phyloP scores from a whole-genome alignment of 2,797 vertebrate genomes.

The Sarcophilus harrisii region DNA sequence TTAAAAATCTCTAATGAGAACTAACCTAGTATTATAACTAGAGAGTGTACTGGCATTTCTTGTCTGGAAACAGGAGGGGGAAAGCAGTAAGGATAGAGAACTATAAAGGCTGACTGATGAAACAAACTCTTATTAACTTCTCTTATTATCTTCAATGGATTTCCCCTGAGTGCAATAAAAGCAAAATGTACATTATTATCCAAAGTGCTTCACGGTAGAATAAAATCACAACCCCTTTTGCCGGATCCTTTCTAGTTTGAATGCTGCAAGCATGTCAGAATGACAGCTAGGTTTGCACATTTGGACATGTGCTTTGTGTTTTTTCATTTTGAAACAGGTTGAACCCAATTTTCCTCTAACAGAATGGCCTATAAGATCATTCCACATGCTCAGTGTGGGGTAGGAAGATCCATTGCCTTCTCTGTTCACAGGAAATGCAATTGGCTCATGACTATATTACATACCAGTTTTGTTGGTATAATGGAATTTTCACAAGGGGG shows the following conservation, averaged over 20 bases:
- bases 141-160: conserved; percentile 17
- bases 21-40: not conserved
- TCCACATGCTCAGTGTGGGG: not conserved
- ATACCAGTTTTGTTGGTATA: not conserved
- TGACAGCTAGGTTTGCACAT: not conserved
- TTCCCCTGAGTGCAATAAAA: not conserved
- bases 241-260: not conserved
- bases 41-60: not conserved
- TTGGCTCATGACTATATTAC: not conserved
- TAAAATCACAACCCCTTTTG: not conserved
- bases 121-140: conserved; percentile 22
- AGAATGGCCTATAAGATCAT: not conserved
- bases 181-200: not conserved
- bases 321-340: not conserved
- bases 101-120: conserved; percentile 11
- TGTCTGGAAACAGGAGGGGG: conserved; percentile 18
- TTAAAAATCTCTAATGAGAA: not conserved
- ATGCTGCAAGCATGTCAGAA: not conserved
- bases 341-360: not conserved
- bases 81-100: not conserved
- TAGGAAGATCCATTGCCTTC: not conserved
- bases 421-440: not conserved
- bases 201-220: not conserved
- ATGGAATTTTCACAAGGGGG: not conserved
- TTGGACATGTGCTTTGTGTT: not conserved